Evolutionary conservation across 2,888 invertebrate species (phyloP), one percentile per base, ranked within the genome.

Genomic region (Pandemis cinnamomeana): DNA sequence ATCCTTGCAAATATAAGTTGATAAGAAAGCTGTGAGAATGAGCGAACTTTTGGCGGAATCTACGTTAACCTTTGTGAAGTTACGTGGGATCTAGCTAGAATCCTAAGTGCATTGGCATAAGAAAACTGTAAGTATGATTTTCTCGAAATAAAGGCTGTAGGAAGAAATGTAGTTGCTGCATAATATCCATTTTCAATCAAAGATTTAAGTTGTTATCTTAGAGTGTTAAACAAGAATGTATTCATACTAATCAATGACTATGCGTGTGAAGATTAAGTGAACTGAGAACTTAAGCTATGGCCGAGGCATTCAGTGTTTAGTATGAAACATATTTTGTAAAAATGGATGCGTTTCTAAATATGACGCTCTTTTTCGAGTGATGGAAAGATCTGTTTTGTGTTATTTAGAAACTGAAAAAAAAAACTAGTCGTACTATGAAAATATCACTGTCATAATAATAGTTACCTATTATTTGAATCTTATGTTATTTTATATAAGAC

Each of bases 391-490:
- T 46, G 7, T 63, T 63, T 46, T 13, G 46, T 46, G 46, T 46
- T 5, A n/a, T 15, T 13, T 69, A 48, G 15, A 36, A 36, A 48
- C 46, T 61, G 27, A 36, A 41, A 41, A 7, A 7, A 13, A 63
- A 20, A 20, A 46, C 46, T 51, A 55, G 53, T n/a, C 10, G 53
- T 71, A 63, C 27, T 62, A 55, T 62, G 63, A 72, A 68, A 63
- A 63, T 20, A 15, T 55, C 72, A 72, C 68, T 71, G 66, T 67
- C 71, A 44, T 68, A 66, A 55, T n/a, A 8, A 48, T 20, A 36
- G 20, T n/a, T 55, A 55, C 44, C 13, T 53, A 36, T 66, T 20
- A 51, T 66, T 36, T 36, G 8, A n/a, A 46, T n/a, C 27, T 51
- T 5, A 15, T 64, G 15, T 58, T 60, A 13, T 60, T 53, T 15